Percentiles rank a stretch among this genome's conserved stretches.
phyloP scores from a whole-genome alignment of 1,140 invertebrate species.

The Anastatus disparis region DNA sequence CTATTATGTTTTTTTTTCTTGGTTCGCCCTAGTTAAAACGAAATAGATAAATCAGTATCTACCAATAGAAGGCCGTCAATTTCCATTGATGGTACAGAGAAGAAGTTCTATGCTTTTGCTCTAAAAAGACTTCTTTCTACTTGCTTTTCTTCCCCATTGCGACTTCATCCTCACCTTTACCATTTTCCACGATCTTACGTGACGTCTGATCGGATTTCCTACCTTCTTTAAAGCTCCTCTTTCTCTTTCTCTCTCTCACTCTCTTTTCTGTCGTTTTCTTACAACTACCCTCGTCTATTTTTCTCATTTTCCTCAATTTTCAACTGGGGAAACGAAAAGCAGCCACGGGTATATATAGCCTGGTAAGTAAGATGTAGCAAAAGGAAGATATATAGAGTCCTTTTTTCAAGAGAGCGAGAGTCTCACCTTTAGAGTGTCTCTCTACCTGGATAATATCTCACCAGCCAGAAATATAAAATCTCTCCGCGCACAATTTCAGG shows the following conservation, averaged over 20 bases:
- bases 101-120: neutral
- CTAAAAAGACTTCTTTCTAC: neutral
- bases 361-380: too few relatives aligned
- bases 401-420: neutral
- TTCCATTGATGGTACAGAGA: conserved; percentile 7
- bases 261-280: too few relatives aligned
- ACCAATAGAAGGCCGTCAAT: conserved; percentile 20
- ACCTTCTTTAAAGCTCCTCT: conserved; percentile 17
- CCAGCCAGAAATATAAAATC: conserved; percentile 37
- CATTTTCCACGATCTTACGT: conserved; percentile 29
- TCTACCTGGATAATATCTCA: conserved; percentile 28
- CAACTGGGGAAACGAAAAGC: neutral
- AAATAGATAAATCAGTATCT: conserved; percentile 18
- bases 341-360: neutral
- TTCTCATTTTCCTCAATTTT: conserved; percentile 38
- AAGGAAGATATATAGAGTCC: too few relatives aligned
- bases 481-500: conserved; percentile 18
- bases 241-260: too few relatives aligned
- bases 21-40: too few relatives aligned
- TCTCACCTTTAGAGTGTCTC: neutral
- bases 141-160: neutral
- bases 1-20: too few relatives aligned
- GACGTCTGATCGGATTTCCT: conserved; percentile 35
- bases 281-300: too few relatives aligned
- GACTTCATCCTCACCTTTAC: conserved; percentile 11